A percentile compares a stretch with the other conserved stretches of the same genome.
Evolutionary conservation across 2,888 invertebrate species (phyloP).

Genomic region (Papilio protenor): DNA sequence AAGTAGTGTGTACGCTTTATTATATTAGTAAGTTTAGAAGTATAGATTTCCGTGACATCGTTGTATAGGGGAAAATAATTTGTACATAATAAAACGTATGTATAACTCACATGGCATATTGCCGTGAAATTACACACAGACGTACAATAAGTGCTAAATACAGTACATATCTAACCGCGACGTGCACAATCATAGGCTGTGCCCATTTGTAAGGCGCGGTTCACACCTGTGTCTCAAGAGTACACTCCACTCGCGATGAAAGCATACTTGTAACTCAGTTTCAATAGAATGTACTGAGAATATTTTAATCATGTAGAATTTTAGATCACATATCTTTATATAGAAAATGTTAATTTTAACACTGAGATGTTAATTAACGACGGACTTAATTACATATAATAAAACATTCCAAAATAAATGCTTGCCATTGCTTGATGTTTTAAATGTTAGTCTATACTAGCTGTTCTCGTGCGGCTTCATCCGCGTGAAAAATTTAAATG

Average conservation of each 20-base stretch:
- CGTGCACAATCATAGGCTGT: slow-evolving; percentile 48
- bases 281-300: not conserved
- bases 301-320: slow-evolving; percentile 4
- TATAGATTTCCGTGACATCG: not conserved
- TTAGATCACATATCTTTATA: not conserved
- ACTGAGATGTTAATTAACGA: too few species aligned
- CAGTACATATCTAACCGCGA: slow-evolving; percentile 57
- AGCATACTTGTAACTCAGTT: slow-evolving; percentile 15
- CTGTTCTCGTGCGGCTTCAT: too few species aligned
- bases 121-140: slow-evolving; percentile 56
- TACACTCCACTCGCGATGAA: slow-evolving; percentile 6
- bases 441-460: too few species aligned
- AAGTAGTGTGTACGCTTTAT: too few species aligned
- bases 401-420: too few species aligned
- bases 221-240: slow-evolving; percentile 21
- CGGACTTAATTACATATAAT: too few species aligned
- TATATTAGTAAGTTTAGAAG: too few species aligned
- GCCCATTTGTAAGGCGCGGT: slow-evolving; percentile 33
- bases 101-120: slow-evolving; percentile 58
- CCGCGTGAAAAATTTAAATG: too few species aligned
- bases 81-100: slow-evolving; percentile 25
- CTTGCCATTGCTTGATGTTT: too few species aligned
- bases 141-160: slow-evolving; percentile 57
- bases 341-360: too few species aligned
- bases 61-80: not conserved